Evolutionary conservation across 2,888 invertebrate species (phyloP).

Genomic region (Tenthredo distinguenda): DNA sequence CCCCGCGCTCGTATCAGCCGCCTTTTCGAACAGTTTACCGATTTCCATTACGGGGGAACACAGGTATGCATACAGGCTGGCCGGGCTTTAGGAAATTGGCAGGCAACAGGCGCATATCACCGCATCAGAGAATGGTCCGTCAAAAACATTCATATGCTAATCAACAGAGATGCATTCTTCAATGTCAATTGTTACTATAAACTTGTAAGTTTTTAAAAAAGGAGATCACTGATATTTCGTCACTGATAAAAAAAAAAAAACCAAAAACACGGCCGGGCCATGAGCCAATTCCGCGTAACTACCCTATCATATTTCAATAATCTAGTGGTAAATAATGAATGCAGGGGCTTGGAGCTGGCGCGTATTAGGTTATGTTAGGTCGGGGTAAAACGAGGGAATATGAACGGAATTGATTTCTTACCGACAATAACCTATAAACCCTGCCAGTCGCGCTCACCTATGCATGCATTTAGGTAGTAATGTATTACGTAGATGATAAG

Average conservation of each 20-base stretch:
- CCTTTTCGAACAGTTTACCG: background rate
- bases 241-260: too few species aligned
- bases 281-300: background rate
- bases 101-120: background rate
- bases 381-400: background rate
- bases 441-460: background rate
- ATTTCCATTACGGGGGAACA: background rate
- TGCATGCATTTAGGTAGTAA: background rate
- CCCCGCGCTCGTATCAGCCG: background rate
- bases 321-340: background rate
- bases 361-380: background rate
- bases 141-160: background rate
- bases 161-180: background rate
- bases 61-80: background rate
- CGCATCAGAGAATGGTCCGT: background rate
- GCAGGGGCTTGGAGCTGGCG: background rate
- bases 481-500: background rate
- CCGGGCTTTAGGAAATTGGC: background rate
- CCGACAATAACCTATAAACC: slow-evolving; percentile 9
- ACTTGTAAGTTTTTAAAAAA: background rate
- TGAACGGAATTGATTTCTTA: background rate
- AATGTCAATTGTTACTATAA: background rate
- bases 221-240: too few species aligned
- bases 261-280: too few species aligned
- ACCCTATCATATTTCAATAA: background rate